Percentiles rank a stretch among this genome's conserved stretches.
phyloP scores from a whole-genome alignment of 2,113 vertebrate species.

The Tapirus terrestris region DNA sequence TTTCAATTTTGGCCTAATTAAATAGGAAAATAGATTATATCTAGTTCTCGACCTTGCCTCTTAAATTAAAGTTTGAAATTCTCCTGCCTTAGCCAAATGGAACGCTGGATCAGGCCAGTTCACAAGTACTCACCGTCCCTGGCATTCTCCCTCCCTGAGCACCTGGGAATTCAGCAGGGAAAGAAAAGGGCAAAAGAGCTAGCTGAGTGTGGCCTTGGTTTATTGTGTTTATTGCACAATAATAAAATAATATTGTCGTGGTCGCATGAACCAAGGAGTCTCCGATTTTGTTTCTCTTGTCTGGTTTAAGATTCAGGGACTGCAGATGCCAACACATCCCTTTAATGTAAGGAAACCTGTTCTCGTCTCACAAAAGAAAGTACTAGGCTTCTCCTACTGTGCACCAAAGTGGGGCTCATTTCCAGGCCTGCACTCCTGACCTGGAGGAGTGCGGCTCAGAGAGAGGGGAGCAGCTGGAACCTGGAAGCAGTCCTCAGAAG shows the following conservation, averaged over 20 bases:
- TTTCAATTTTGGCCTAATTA: slow-evolving; percentile 53
- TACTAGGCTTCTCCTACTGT: background rate
- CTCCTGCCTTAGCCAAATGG: background rate
- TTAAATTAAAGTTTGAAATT: slow-evolving; percentile 63
- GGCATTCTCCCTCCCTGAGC: accelerated
- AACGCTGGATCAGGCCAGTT: background rate
- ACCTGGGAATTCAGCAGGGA: background rate
- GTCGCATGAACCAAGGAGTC: background rate
- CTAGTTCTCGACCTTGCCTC: slow-evolving; percentile 25
- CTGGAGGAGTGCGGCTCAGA: background rate
- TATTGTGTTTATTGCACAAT: background rate
- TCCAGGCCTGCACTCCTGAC: background rate
- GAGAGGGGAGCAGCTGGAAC: background rate
- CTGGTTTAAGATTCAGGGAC: background rate
- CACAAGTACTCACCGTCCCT: background rate
- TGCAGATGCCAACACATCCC: background rate
- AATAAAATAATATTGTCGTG: too few relatives aligned
- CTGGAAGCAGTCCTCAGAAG: too few relatives aligned
- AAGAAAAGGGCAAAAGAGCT: background rate
- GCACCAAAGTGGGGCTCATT: too few relatives aligned
- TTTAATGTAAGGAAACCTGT: background rate
- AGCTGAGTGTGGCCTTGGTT: background rate
- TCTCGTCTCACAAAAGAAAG: background rate
- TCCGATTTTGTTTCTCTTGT: background rate
- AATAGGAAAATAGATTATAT: slow-evolving; percentile 55